phyloP scores from a whole-genome alignment of 2,888 invertebrate genomes.

The Venusia cambrica region DNA sequence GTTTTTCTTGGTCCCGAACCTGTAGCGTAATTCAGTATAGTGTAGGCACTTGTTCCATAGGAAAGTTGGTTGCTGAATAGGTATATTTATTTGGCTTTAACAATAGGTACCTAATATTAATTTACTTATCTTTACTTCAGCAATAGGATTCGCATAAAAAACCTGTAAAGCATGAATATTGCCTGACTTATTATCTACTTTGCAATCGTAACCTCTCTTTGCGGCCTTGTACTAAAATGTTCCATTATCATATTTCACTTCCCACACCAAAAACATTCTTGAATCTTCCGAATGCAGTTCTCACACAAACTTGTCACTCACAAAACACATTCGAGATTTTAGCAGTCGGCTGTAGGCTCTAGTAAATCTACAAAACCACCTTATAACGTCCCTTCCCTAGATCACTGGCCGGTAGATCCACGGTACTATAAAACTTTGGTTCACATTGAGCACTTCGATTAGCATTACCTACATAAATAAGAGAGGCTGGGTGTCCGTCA shows the following conservation, averaged over 20 bases:
- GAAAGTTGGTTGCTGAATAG: constrained; percentile 7
- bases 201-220: constrained; percentile 36
- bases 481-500: constrained; percentile 61
- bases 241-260: constrained; percentile 18
- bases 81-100: constrained; percentile 24
- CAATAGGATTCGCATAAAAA: constrained; percentile 12
- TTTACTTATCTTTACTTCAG: constrained; percentile 17
- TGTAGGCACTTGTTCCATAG: constrained; percentile 7
- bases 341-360: constrained; percentile 12
- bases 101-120: constrained; percentile 13
- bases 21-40: constrained; percentile 6
- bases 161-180: constrained; percentile 4
- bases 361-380: constrained; percentile 5
- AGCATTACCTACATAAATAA: constrained; percentile 44
- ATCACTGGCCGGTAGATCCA: constrained; percentile 36
- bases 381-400: constrained; percentile 31
- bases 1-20: constrained; percentile 19
- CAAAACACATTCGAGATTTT: constrained; percentile 10
- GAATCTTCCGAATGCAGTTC: constrained; percentile 27
- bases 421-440: constrained; percentile 68
- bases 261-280: constrained; percentile 4
- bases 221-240: constrained; percentile 41
- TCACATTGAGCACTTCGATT: constrained; percentile 73
- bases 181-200: constrained; percentile 11
- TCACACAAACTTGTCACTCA: constrained; percentile 2